Percentiles rank a stretch among this genome's conserved stretches.
Evolutionary conservation across 2,888 invertebrate species (phyloP).

Genomic region (Marasmarcha lunaedactyla): DNA sequence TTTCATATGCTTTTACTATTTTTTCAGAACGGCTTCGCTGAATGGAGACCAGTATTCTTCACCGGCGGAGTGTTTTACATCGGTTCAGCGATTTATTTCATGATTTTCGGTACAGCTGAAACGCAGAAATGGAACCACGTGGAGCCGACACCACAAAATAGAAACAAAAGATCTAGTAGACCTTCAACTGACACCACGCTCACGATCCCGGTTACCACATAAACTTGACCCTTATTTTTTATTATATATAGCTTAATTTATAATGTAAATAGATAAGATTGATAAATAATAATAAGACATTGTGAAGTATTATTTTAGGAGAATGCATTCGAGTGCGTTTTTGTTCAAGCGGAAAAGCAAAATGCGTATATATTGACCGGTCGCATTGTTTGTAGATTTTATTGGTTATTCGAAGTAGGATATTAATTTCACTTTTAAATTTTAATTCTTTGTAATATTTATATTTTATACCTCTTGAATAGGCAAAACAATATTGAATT

Average conservation of each 20-base stretch:
- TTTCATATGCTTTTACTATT: neutral
- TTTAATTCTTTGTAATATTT: no score
- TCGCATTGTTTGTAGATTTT: no score
- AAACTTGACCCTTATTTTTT: constrained; percentile 12
- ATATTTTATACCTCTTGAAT: no score
- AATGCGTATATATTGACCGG: no score
- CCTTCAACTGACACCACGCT: constrained; percentile 40
- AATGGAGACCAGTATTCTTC: constrained; percentile 81
- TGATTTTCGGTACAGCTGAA: constrained; percentile 77
- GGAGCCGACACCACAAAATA: constrained; percentile 31
- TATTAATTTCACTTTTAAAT: no score
- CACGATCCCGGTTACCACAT: constrained; percentile 47
- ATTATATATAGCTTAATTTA: neutral
- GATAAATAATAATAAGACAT: no score
- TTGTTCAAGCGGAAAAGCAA: no score
- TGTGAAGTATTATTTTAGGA: no score
- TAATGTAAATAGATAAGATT: no score
- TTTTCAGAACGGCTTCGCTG: constrained; percentile 76
- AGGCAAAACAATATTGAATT: no score
- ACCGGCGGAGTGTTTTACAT: constrained; percentile 79
- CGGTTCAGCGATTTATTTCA: constrained; percentile 76
- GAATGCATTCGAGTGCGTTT: no score
- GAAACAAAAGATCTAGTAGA: constrained; percentile 33
- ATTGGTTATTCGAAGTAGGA: no score
- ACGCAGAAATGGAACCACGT: constrained; percentile 79